These are phyloP conservation scores for Cephalopholis sonnerati DNA, from an alignment of 2,113 vertebrate genomes.

Conservation along the genomic window DNA sequence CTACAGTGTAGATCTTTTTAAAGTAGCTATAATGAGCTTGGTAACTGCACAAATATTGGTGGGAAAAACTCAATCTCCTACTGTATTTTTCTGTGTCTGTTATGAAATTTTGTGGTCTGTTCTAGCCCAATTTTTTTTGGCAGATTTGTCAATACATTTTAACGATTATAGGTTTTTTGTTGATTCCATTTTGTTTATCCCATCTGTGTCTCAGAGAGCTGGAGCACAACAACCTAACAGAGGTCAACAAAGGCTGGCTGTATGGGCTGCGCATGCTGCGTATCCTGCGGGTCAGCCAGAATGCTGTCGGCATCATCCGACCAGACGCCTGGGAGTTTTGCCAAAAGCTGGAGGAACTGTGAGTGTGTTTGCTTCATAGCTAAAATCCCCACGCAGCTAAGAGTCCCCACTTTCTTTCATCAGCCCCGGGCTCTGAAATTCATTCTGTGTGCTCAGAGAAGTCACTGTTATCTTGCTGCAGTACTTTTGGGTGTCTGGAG, in stretches of 20 bases:
- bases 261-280: slow-evolving; percentile 94
- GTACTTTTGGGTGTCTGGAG: slow-evolving; percentile 7
- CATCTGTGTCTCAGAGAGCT: slow-evolving; percentile 87
- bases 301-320: slow-evolving; percentile 91
- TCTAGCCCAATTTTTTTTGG: no score
- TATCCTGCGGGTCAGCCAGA: slow-evolving; percentile 92
- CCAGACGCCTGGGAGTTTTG: slow-evolving; percentile 99
- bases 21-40: not conserved
- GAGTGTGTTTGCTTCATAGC: slow-evolving; percentile 79
- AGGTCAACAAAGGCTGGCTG: slow-evolving; percentile 98
- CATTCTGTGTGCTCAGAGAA: slow-evolving; percentile 13
- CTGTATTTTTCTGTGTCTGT: not conserved
- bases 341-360: slow-evolving; percentile 96
- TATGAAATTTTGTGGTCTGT: no score
- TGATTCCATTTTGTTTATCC: slow-evolving; percentile 9
- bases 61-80: not conserved
- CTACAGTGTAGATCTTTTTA: not conserved
- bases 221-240: slow-evolving; percentile 97
- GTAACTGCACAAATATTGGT: not conserved
- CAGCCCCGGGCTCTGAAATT: slow-evolving; percentile 19
- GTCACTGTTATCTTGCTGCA: slow-evolving; percentile 21
- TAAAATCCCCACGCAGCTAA: slow-evolving; percentile 28
- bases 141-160: not conserved
- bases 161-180: not conserved
- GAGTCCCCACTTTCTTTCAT: slow-evolving; percentile 26